Conservation (phyloP, 2,113 vertebrate genomes). For the Gallinago paraguaiae region DNA sequence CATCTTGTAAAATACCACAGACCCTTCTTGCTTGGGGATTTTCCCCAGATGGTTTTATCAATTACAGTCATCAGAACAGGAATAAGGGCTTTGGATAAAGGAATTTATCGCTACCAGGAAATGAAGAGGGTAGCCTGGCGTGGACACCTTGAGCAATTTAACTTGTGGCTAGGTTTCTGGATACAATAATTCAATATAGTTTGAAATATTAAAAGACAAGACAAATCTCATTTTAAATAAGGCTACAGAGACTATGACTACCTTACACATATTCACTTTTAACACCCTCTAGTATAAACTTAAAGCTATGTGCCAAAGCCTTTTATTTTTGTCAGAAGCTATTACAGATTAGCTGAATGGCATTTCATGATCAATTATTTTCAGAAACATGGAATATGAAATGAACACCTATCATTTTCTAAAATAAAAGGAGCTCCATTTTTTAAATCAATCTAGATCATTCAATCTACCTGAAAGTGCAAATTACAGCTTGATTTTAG, state of each 20-base stretch:
- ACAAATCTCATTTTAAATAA: neutral
- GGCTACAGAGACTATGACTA: neutral
- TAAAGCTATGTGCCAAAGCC: neutral
- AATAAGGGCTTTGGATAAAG: neutral
- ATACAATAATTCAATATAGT: fast-evolving
- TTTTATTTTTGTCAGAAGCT: neutral
- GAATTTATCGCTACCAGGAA: neutral
- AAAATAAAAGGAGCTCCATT: neutral
- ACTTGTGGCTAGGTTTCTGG: neutral
- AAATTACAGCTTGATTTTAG: conserved; percentile 2
- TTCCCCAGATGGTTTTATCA: neutral
- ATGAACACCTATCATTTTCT: neutral
- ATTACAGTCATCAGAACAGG: neutral
- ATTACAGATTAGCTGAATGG: neutral
- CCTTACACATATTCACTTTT: neutral
- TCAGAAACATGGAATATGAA: neutral
- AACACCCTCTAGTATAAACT: neutral
- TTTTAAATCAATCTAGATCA: neutral
- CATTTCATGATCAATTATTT: neutral
- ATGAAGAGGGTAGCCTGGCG: neutral
- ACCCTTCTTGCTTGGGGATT: neutral
- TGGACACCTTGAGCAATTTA: neutral
- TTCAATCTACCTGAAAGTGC: neutral
- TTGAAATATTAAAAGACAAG: neutral
- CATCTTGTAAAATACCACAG: neutral